These are phyloP conservation scores for Sapajus apella DNA, from an alignment of 2,113 vertebrate species.

Conservation along the genomic window DNA sequence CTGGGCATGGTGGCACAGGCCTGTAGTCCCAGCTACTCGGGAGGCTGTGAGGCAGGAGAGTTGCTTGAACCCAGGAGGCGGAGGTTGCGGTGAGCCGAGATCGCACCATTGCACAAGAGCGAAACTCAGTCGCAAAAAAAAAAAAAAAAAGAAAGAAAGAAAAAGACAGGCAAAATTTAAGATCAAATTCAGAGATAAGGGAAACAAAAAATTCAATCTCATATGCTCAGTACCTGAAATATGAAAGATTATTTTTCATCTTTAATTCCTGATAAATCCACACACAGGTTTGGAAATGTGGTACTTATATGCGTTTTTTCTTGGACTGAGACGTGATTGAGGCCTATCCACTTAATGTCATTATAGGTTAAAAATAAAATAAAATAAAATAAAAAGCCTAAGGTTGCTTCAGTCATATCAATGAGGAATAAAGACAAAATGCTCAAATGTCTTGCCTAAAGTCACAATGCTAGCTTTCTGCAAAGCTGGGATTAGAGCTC, in stretches of 20 bases:
- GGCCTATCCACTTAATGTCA: not conserved
- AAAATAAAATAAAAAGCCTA: not conserved
- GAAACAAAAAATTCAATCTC: not conserved
- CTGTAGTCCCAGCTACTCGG: too few species aligned
- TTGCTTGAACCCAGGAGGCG: too few species aligned
- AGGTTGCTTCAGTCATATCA: not conserved
- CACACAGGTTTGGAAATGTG: not conserved
- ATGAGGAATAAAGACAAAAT: not conserved
- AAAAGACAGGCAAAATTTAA: not conserved
- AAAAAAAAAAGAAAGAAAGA: too few species aligned
- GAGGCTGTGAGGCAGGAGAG: too few species aligned
- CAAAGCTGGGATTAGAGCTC: not conserved
- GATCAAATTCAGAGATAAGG: not conserved
- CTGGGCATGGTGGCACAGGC: too few species aligned
- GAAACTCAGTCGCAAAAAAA: too few species aligned
- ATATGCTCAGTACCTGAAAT: not conserved
- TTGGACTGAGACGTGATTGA: not conserved
- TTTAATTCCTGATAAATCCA: not conserved
- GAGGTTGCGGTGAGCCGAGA: too few species aligned
- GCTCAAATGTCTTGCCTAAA: not conserved
- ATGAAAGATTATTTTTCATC: not conserved
- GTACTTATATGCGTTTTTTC: not conserved
- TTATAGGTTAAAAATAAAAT: not conserved
- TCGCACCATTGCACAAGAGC: too few species aligned
- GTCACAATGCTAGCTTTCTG: not conserved